A percentile compares a stretch with the other conserved stretches of the same genome.
phyloP scores from a whole-genome alignment of 2,888 invertebrate species.

The Glomeris marginata region DNA sequence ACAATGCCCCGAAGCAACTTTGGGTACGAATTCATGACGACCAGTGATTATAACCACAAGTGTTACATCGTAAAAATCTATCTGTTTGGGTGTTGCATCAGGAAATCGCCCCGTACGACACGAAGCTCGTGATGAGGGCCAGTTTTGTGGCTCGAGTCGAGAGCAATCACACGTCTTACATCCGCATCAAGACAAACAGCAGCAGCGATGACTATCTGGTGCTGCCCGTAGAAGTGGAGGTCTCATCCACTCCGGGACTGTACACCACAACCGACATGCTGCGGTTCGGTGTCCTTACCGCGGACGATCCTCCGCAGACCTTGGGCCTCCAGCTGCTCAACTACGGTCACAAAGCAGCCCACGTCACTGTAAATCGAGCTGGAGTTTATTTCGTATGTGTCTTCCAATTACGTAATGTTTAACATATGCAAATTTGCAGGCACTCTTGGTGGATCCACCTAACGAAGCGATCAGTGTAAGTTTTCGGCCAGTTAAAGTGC shows the following conservation, averaged over 20 bases:
- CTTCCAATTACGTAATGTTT: background rate
- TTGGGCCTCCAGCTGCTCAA: conserved; percentile 50
- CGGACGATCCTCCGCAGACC: conserved; percentile 44
- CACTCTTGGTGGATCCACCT: conserved; percentile 41
- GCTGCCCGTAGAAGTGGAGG: conserved; percentile 71
- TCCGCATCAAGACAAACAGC: conserved; percentile 57
- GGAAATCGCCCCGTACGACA: conserved; percentile 71
- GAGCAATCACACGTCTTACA: conserved; percentile 70
- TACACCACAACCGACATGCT: conserved; percentile 60
- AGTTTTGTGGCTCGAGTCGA: conserved; percentile 58
- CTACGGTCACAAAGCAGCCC: conserved; percentile 48
- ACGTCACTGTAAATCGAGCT: conserved; percentile 41
- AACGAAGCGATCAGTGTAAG: conserved; percentile 50
- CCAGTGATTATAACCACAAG: background rate
- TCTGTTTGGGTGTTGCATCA: conserved; percentile 20
- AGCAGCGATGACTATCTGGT: conserved; percentile 48
- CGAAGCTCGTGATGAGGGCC: conserved; percentile 74
- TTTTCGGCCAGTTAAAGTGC: conserved; percentile 48
- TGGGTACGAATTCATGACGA: conserved; percentile 43
- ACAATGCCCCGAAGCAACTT: conserved; percentile 60
- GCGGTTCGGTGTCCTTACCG: conserved; percentile 65
- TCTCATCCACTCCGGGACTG: conserved; percentile 44
- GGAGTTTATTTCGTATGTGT: no score
- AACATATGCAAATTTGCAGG: conserved; percentile 26
- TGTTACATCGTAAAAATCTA: no score